phyloP scores from a whole-genome alignment of 2,113 vertebrate species.

The Cyanistes caeruleus region DNA sequence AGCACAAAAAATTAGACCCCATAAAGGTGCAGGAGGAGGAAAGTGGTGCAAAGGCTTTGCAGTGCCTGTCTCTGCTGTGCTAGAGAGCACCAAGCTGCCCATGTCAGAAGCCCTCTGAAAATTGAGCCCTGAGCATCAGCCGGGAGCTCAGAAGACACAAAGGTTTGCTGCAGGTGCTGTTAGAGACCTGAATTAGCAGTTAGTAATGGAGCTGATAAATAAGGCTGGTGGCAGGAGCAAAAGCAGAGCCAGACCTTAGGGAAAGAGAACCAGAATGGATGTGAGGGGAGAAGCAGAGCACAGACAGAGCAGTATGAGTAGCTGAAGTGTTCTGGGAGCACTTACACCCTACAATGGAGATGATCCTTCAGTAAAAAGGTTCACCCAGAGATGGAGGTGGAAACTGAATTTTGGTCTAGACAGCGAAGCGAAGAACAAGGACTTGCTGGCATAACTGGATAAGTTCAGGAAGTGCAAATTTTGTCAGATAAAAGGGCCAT shows the following conservation, averaged over 20 bases:
- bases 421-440: background rate
- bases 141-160: background rate
- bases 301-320: background rate
- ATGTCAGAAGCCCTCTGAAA: background rate
- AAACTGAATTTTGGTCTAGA: background rate
- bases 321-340: background rate
- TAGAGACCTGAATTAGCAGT: background rate
- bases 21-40: conserved; percentile 22
- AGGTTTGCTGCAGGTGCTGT: background rate
- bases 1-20: conserved; percentile 34
- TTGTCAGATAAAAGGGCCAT: background rate
- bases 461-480: background rate
- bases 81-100: background rate
- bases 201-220: background rate
- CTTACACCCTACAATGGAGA: background rate
- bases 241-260: background rate
- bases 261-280: background rate
- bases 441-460: background rate
- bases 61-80: background rate
- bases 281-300: background rate
- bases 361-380: background rate
- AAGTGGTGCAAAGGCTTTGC: background rate
- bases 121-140: background rate
- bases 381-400: background rate
- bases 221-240: background rate